Conservation (phyloP, 1,140 invertebrate species). For the Agraylea sexmaculata region DNA sequence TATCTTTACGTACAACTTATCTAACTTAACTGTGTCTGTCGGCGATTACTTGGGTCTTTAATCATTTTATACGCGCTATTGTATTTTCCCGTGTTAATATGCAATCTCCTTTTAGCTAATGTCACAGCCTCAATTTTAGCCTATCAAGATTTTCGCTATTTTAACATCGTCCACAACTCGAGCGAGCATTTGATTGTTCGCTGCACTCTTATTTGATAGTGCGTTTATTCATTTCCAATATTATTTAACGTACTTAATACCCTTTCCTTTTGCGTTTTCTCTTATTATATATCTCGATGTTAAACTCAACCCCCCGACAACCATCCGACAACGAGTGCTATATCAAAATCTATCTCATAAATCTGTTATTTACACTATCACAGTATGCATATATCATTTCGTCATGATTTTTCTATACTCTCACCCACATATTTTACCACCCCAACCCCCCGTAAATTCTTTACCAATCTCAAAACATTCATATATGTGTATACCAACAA, state of each 20-base stretch:
- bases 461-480: no score
- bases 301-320: background rate
- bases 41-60: no score
- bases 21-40: no score
- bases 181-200: slow-evolving; percentile 16
- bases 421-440: no score
- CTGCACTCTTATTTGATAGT: slow-evolving; percentile 18
- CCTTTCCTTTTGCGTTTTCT: slow-evolving; percentile 5
- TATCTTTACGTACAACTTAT: no score
- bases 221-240: slow-evolving; percentile 22
- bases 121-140: slow-evolving; percentile 22
- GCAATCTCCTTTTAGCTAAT: slow-evolving; percentile 22
- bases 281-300: slow-evolving; percentile 2
- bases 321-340: background rate
- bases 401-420: no score
- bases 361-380: slow-evolving; percentile 22
- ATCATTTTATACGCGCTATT: slow-evolving; percentile 20
- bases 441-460: no score
- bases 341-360: slow-evolving; percentile 17
- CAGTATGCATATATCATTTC: slow-evolving; percentile 21
- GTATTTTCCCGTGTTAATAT: no score
- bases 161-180: background rate
- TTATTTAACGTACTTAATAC: slow-evolving; percentile 5
- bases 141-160: slow-evolving; percentile 20
- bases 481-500: no score